Base-by-base conservation (phyloP, 2,797 vertebrate species). In the Alectoris magna region DNA sequence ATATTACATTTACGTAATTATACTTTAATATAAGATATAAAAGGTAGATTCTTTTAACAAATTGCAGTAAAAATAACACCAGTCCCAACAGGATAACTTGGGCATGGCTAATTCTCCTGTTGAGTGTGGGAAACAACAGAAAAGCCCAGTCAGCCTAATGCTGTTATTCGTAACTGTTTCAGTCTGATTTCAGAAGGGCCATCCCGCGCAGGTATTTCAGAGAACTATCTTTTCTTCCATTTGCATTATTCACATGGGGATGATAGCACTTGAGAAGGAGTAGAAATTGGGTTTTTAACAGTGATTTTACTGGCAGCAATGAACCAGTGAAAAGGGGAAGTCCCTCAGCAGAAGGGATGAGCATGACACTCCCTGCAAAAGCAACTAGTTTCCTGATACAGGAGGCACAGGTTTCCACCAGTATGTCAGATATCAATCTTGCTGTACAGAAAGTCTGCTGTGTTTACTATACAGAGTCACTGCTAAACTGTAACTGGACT, bases 381-480 rank as follows among this genome's bases (percentile, higher is more conserved):
- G 14, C 86, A 97, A 73, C 14, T 31, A 76, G 67, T 88, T 91
- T 93, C 53, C 62, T 66, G 9, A 78, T 31, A 89, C 41, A 91
- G 7, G 18, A 94, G 51, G 66, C 53, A 89, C 85, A 89, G 44
- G 38, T 94, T 94, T 96, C 86, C 77, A 85, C 80, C 44, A 63
- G 43, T 95, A 78, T n/a, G 88, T 59, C 46, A 95, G 90, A 92
- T 95, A 96, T 7, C 48, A 88, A 70, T 90, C 93, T 88, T 46
- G 15, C 55, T 68, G 44, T 95, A 94, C 88, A 95, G 69, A 94
- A 96, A 15, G 67, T 59, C 91, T 87, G 14, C 66, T 92, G 69
- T 97, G 94, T 97, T 97, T 97, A 97, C 93, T 96, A 92, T 95
- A 96, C 41, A 96, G 29, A 43, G 66, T 60, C 88, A 84, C 74